Percentiles rank a stretch among this genome's conserved stretches.
phyloP scores from a whole-genome alignment of 2,113 vertebrate genomes.

The Cyphomyrus plagiostoma region DNA sequence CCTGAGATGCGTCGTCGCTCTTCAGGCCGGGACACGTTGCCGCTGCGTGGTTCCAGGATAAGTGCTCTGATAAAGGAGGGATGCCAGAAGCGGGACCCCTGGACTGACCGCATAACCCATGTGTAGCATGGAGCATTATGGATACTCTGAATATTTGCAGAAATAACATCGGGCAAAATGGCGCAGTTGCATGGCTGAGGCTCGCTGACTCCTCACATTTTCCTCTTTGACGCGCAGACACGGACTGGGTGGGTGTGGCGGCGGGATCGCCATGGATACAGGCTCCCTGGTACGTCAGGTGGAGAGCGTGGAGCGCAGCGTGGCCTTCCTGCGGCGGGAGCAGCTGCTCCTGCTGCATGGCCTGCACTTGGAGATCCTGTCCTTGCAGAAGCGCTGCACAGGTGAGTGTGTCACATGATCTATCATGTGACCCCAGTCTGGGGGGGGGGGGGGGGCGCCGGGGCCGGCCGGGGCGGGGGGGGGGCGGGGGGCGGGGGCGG shows the following conservation, averaged over 20 bases:
- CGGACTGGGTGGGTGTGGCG: conserved; percentile 14
- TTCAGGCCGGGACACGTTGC: not conserved
- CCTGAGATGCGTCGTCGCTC: not conserved
- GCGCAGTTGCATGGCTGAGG: not conserved
- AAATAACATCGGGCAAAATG: not conserved
- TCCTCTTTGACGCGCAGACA: conserved; percentile 29
- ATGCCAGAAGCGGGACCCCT: not conserved
- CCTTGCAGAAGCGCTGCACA: conserved; percentile 89
- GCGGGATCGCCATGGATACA: conserved; percentile 70
- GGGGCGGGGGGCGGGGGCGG: too few relatives aligned
- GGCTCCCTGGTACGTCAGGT: conserved; percentile 79
- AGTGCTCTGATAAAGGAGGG: not conserved
- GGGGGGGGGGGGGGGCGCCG: too few relatives aligned
- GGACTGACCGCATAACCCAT: not conserved
- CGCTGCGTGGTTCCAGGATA: not conserved
- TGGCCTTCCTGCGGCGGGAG: conserved; percentile 85
- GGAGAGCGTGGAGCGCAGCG: conserved; percentile 82
- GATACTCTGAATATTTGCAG: not conserved
- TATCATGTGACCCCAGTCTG: not conserved
- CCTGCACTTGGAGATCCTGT: conserved; percentile 90
- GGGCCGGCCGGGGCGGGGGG: too few relatives aligned
- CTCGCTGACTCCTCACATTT: conserved; percentile 5
- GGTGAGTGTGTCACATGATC: conserved; percentile 56
- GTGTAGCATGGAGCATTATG: not conserved
- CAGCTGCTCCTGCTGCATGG: conserved; percentile 84